Base-by-base conservation (phyloP, 2,888 invertebrate species). In the Leistus spinibarbis region DNA sequence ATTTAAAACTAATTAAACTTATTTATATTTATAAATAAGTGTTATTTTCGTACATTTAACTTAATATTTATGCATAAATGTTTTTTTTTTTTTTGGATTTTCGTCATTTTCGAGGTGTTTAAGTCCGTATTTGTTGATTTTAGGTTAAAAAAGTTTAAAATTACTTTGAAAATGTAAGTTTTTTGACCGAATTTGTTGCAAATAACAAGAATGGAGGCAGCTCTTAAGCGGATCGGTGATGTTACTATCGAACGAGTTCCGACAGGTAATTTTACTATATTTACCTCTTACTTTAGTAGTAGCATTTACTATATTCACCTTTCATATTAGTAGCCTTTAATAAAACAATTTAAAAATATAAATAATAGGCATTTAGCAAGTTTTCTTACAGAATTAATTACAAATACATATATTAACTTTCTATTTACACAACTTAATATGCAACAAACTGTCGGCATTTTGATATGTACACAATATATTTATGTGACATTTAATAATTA, bases 221-320 rank as follows among this genome's bases (percentile, higher is more conserved):
- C 88, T 81, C 83, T 90, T 76, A 88, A 88, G 79, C 85, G 88
- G 80, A 88, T 89, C 77, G 89, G 89, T 80, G 89, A 89, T 86
- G 89, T 89, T 80, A 90, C 89, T 60, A 89, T 90, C 80, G 89
- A 90, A 82, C 85, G 88, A 77, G 82, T 84, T 4, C 16, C 69
- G 16, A 13, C 67, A 62, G 73, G 67, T 72, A 22, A 10, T 60
- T n/a, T 63, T 27, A 70, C 56, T 53, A 53, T 23, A 53, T 19
- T 53, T n/a, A 19, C 23, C n/a, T 7, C n/a, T 68, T 19, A 23
- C 56, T 19, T 22, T n/a, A 22, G n/a, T n/a, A 22, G 53, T 66
- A 66, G 53, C 13, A 53, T 17, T 16, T n/a, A 53, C 20, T n/a
- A n/a, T n/a, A n/a, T n/a, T n/a, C n/a, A n/a, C n/a, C n/a, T n/a